Evolutionary conservation across 2,797 vertebrate species (phyloP).

Genomic region (Percopsis omiscomaycus): DNA sequence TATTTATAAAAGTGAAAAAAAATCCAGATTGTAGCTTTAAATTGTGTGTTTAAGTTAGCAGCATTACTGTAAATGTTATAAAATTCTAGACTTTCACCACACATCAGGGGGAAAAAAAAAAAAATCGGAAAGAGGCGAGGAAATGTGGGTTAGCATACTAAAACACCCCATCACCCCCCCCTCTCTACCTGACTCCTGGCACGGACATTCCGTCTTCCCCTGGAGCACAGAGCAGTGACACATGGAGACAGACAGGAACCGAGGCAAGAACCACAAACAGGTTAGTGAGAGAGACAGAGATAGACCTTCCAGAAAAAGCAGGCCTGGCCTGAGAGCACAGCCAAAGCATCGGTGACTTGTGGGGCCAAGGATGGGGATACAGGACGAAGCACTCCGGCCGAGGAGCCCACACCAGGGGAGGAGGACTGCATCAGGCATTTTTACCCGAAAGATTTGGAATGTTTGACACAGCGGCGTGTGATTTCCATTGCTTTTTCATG

Average conservation of each 20-base stretch:
- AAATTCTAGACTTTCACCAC: no score
- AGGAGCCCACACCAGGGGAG: constrained; percentile 13
- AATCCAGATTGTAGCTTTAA: no score
- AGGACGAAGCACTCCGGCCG: background rate
- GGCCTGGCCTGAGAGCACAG: constrained; percentile 48
- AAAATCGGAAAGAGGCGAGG: constrained; percentile 41
- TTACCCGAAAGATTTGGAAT: constrained; percentile 1
- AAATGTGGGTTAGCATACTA: constrained; percentile 50
- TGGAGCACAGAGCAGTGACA: constrained; percentile 87
- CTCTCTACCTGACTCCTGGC: constrained; percentile 90
- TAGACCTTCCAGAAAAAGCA: constrained; percentile 49
- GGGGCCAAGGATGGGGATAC: constrained; percentile 24
- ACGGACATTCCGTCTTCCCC: constrained; percentile 97
- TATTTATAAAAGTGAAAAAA: no score
- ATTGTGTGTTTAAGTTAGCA: no score
- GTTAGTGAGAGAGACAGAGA: constrained; percentile 68
- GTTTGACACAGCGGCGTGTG: background rate
- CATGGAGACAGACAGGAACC: constrained; percentile 80
- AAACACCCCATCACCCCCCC: constrained; percentile 40
- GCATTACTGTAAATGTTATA: no score
- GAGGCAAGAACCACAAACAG: constrained; percentile 86
- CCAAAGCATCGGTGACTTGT: constrained; percentile 56
- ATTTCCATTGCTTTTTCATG: background rate
- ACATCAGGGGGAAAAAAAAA: background rate
- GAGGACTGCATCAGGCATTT: background rate